Base-by-base conservation (phyloP, 2,113 vertebrate species). In the Ondatra zibethicus region DNA sequence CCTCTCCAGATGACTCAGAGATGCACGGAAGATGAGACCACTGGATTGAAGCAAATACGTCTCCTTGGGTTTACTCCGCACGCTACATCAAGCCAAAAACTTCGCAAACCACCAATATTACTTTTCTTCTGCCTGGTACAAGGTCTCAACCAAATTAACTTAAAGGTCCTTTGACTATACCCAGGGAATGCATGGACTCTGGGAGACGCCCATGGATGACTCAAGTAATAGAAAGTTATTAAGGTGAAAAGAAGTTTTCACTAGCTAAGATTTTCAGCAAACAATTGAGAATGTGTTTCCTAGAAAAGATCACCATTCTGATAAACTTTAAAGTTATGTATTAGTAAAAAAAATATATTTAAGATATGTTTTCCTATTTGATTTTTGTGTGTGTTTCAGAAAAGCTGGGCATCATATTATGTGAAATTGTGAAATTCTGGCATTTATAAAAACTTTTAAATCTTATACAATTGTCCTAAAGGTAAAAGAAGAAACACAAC, bases 41-140 rank as follows among this genome's bases (percentile, higher is more conserved):
- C 55, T 19, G n/a, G 63, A 39, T 73, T 7, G 81, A 66, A 39
- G 66, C 31, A 82, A 61, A 86, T 11, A 65, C 92, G 52, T 29
- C 42, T 65, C 14, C 68, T 82, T 52, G 72, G 33, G 87, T 80
- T 33, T 42, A 78, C 63, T 68, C 47, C 36, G 55, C 68, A 95
- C 13, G 73, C 27, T 47, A 11, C 10, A 63, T 66, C 66, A 94
- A 96, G 23, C 13, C 52, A 55, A 93, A 88, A 92, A 45, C 33
- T 58, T 92, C n/a, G 47, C 12, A 92, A 84, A 27, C 9, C 13
- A 92, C 27, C 29, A 63, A 80, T 88, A 82, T 13, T 61, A 29
- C 4, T 25, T 98, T 98, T 98, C 86, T 75, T 27, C 25, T 91
- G 16, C 10, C 45, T 95, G 36, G 11, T 84, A 65, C n/a, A 92